Evolutionary conservation across 2,113 vertebrate species (phyloP), one percentile per base, ranked within the genome.

Genomic region (Crotalus tigris): DNA sequence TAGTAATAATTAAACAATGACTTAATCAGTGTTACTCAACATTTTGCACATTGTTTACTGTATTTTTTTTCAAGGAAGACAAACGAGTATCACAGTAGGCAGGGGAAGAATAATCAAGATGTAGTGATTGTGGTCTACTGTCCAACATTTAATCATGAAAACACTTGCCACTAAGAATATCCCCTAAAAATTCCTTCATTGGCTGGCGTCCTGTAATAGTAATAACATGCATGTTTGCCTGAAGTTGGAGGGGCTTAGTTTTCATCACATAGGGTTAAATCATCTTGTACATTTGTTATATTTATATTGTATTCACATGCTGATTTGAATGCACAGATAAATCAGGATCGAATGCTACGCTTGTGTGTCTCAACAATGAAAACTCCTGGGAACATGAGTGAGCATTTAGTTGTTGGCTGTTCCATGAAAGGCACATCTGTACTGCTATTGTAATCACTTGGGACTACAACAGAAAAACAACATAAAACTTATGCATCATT

Each of bases 41-140:
- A n/a, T 69, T 90, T 0, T 2, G 88, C 91, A 94, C 26, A 51
- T 29, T 44, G 53, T 91, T 46, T 2, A 0, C 24, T 90, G 86
- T 90, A 26, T 51, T 90, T 12, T 33, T 69, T 10, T 3, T 39
- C 69, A 85, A 26, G 29, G 75, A 81, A 19, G 75, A 81, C 33
- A 81, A 39, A 88, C 87, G 0, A 1, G 0, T 92, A 93, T 91
- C 90, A 87, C 17, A 2, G 93, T 4, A 64, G 87, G 49, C 26
- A 90, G 95, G 81, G 44, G 89, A 94, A 94, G n/a, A 29, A 89
- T 9, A 95, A 57, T 33, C 87, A 33, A 93, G 59, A 26, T 59
- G 33, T 11, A 94, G 53, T 26, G 89, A 91, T 49, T 89, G 85
- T 39, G 69, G 69, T 39, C 15, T 81, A 81, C 46, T 26, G 6